Base-by-base conservation (phyloP, 92 coral and sea anemone genomes). In the Palythoa grandiflora region DNA sequence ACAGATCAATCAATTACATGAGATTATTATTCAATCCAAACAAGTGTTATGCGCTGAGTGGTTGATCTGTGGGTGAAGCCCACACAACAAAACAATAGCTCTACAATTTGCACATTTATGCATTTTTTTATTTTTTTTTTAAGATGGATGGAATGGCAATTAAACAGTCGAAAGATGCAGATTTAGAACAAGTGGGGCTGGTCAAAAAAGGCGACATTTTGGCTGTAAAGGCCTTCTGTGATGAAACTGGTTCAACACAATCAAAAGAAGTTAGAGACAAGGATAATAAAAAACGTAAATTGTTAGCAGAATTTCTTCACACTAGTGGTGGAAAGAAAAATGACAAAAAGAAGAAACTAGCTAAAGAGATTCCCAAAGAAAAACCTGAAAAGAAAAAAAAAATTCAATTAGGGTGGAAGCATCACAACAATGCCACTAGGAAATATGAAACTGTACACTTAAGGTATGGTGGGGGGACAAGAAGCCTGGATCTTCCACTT, bases 401-500 rank as follows among this genome's bases (percentile, higher is more conserved):
- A 71, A 68, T 70, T 71, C 75, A 71, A 10, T 71, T 71, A 71
- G 75, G 75, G 48, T 71, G 75, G 75, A 71, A 71, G 75, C 75
- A 71, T 71, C 75, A 71, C 75, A 71, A 71, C 75, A 71, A 71
- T 71, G 75, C 75, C 47, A 35, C 47, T 35, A 71, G 47, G 40
- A 71, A 71, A 71, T 71, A 71, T 71, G 47, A 71, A 71, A 71
- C 75, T 71, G 75, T 71, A 71, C 75, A 71, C 17, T 71, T 71
- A 71, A 71, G 75, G 75, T 71, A 71, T 71, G 75, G 75, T 10
- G 75, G 75, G 75, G 75, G 75, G 75, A 70, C 74, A 70, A 57
- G 85, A 80, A 80, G 61, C 85, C 38, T 80, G 68, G 85, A 80
- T 38, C 72, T 80, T 80, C 48, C 85, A 80, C 47, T 80, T 28